phyloP scores from a whole-genome alignment of 2,888 invertebrate species.

The Tridacna gigas region DNA sequence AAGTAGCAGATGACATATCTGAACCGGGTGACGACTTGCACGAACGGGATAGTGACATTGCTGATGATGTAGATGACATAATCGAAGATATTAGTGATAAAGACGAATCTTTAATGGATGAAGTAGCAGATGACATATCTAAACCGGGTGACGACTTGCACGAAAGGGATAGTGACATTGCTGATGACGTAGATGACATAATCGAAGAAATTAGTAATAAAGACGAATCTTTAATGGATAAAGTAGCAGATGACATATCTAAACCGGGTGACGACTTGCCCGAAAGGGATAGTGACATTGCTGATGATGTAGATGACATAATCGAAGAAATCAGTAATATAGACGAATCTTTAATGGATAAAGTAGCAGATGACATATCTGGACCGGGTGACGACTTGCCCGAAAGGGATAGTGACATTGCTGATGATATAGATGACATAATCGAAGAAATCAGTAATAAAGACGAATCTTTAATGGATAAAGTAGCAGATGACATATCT shows the following conservation, averaged over 20 bases:
- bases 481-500: neutral
- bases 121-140: neutral
- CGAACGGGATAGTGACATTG: neutral
- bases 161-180: neutral
- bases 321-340: neutral
- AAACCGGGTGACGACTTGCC: neutral
- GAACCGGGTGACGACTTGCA: neutral
- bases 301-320: neutral
- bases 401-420: neutral
- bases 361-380: neutral
- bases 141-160: neutral
- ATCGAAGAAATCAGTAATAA: neutral
- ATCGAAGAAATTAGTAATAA: neutral
- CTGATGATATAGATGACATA: neutral
- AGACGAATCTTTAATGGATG: neutral
- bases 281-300: neutral
- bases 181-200: neutral
- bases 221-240: neutral
- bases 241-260: neutral
- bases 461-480: neutral
- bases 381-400: neutral
- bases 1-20: neutral
- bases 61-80: neutral
- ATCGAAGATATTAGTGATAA: neutral
- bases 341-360: neutral